phyloP scores from a whole-genome alignment of 2,113 vertebrate species.

The Lycaon pictus region DNA sequence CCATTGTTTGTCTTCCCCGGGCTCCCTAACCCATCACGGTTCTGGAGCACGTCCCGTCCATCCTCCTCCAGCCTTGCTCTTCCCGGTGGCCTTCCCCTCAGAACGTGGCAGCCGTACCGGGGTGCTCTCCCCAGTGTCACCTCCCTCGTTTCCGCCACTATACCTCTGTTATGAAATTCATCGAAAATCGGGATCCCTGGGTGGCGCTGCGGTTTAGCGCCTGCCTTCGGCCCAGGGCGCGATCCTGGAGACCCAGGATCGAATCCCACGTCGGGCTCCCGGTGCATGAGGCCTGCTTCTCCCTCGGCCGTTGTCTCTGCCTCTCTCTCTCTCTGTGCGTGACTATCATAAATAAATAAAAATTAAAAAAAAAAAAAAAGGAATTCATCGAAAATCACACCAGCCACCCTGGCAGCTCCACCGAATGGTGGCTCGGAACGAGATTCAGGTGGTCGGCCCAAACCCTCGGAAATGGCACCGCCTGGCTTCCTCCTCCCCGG shows the following conservation, averaged over 20 bases:
- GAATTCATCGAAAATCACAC: not conserved
- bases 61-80: not conserved
- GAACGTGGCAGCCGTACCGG: accelerated
- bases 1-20: no score
- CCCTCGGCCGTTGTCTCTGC: no score
- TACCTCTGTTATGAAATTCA: not conserved
- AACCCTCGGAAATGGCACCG: not conserved
- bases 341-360: no score
- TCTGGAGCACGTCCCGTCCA: accelerated
- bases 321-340: no score
- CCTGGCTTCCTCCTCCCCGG: not conserved
- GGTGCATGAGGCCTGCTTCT: no score
- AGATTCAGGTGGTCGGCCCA: not conserved
- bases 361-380: no score
- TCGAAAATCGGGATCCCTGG: no score
- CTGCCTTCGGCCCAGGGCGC: no score
- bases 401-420: accelerated
- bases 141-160: not conserved
- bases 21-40: not conserved
- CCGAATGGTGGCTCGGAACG: not conserved
- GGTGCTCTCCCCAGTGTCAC: not conserved
- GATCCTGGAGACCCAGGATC: no score
- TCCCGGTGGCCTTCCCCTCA: not conserved
- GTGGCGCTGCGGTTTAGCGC: no score
- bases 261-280: no score